Evolutionary conservation across 2,888 invertebrate genomes (phyloP).

Genomic region (Caenorhabditis wallacei): DNA sequence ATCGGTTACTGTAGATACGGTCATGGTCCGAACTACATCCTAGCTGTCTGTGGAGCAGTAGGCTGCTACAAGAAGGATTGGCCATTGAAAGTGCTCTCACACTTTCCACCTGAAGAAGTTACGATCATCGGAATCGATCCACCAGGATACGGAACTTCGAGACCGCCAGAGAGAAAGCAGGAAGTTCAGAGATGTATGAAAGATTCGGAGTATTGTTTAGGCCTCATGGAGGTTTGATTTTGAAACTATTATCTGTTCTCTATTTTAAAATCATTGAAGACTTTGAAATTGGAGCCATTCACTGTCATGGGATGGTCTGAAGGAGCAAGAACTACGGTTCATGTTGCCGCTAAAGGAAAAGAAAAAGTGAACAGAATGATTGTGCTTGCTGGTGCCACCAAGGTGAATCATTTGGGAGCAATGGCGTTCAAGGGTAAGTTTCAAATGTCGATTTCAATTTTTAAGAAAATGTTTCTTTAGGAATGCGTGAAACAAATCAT

Average conservation of each 20-base stretch:
- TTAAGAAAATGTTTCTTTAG: slow-evolving; percentile 56
- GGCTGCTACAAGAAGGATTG: slow-evolving; percentile 82
- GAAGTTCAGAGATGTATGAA: slow-evolving; percentile 80
- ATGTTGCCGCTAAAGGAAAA: slow-evolving; percentile 80
- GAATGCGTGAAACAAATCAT: slow-evolving; percentile 82
- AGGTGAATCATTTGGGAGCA: slow-evolving; percentile 80
- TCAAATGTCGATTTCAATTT: neutral
- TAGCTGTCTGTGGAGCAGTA: slow-evolving; percentile 76
- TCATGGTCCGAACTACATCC: slow-evolving; percentile 69
- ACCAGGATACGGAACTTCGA: slow-evolving; percentile 77
- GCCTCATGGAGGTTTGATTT: slow-evolving; percentile 77
- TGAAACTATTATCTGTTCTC: too few relatives aligned
- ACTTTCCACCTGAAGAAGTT: slow-evolving; percentile 78
- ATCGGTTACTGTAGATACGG: slow-evolving; percentile 75
- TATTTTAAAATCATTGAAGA: slow-evolving; percentile 33
- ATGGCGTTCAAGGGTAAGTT: slow-evolving; percentile 80
- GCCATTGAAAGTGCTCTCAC: slow-evolving; percentile 77
- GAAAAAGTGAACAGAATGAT: slow-evolving; percentile 74
- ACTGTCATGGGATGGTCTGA: slow-evolving; percentile 77
- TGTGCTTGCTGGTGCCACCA: slow-evolving; percentile 79
- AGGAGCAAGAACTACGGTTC: slow-evolving; percentile 81
- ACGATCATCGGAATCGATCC: slow-evolving; percentile 82
- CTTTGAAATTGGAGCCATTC: slow-evolving; percentile 70
- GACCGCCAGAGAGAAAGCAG: slow-evolving; percentile 81
- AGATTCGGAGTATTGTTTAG: slow-evolving; percentile 79